phyloP scores from a whole-genome alignment of 2,797 vertebrate species.

The Tachyglossus aculeatus region DNA sequence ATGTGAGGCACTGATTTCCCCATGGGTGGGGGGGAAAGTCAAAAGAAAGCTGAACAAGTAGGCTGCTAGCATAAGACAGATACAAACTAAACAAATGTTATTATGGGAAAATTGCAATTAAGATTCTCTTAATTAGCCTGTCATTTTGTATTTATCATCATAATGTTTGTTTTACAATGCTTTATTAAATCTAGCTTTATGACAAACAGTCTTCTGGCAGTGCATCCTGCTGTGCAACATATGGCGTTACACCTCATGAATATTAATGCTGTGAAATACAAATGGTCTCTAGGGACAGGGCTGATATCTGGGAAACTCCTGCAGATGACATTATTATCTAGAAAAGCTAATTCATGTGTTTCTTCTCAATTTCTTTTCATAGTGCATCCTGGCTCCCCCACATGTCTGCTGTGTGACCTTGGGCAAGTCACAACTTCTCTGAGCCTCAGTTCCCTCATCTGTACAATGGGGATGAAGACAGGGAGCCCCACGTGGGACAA shows the following conservation, averaged over 20 bases:
- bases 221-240: conserved; percentile 81
- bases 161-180: conserved; percentile 92
- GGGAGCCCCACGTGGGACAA: too few species aligned
- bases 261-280: conserved; percentile 78
- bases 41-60: conserved; percentile 47
- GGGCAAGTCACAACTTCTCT: too few species aligned
- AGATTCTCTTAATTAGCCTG: conserved; percentile 79
- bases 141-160: conserved; percentile 88
- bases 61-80: conserved; percentile 62
- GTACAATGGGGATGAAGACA: too few species aligned
- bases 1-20: conserved; percentile 19
- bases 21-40: background rate
- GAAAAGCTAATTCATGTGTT: conserved; percentile 58
- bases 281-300: conserved; percentile 72
- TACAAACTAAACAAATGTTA: conserved; percentile 69
- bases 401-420: too few species aligned
- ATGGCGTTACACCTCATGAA: conserved; percentile 83
- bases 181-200: conserved; percentile 88
- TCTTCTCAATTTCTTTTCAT: conserved; percentile 54
- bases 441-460: too few species aligned
- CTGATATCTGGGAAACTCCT: conserved; percentile 72
- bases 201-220: conserved; percentile 83
- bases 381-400: conserved; percentile 36
- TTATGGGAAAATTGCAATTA: conserved; percentile 77
- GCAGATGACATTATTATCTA: conserved; percentile 69